phyloP scores from a whole-genome alignment of 2,797 vertebrate genomes.

The Phataginus tetradactyla region DNA sequence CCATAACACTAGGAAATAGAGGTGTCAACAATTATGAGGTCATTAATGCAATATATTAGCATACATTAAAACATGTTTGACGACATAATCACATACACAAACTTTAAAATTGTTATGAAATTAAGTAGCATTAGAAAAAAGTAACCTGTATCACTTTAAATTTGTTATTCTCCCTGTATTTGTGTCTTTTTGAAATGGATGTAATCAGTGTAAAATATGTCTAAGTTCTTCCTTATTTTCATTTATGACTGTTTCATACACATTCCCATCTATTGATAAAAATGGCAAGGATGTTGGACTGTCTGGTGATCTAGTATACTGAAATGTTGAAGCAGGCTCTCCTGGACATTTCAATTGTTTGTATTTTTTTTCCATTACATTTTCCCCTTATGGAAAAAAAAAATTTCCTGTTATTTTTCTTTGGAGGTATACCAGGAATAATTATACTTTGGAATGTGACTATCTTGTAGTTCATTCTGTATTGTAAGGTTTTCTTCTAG shows the following conservation, averaged over 20 bases:
- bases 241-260: neutral
- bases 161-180: neutral
- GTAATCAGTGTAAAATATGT: neutral
- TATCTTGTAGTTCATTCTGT: neutral
- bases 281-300: neutral
- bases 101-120: neutral
- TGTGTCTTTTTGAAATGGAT: neutral
- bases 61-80: neutral
- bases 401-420: neutral
- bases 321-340: neutral
- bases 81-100: neutral
- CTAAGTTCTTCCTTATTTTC: neutral
- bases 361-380: neutral
- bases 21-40: neutral
- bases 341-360: neutral
- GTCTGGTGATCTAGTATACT: neutral
- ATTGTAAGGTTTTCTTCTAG: neutral
- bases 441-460: neutral
- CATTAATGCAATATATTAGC: neutral
- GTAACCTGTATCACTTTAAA: neutral
- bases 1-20: neutral
- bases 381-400: neutral
- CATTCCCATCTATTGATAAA: neutral
- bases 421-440: neutral
- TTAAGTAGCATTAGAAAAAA: neutral